These are phyloP conservation scores for Acleris emargana DNA, from an alignment of 2,888 invertebrate genomes.

Conservation along the genomic window DNA sequence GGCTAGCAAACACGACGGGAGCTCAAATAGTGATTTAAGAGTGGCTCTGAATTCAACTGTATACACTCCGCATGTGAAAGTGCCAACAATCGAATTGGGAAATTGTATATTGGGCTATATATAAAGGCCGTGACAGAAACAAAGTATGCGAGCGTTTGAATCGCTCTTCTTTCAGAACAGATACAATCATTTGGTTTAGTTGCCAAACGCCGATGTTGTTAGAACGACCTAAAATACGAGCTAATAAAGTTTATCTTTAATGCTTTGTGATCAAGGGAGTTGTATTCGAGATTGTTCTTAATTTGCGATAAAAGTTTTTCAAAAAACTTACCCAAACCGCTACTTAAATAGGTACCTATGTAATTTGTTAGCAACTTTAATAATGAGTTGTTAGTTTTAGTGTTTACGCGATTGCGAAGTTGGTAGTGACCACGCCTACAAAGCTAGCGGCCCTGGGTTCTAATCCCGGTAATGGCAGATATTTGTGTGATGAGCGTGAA, in stretches of 20 bases:
- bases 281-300: not conserved
- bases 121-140: constrained; percentile 60
- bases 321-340: not conserved
- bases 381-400: too few species aligned
- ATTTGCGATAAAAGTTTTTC: constrained; percentile 1
- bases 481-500: too few species aligned
- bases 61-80: constrained; percentile 47
- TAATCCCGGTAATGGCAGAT: too few species aligned
- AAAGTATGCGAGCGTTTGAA: constrained; percentile 45
- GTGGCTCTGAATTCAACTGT: constrained; percentile 34
- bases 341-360: not conserved
- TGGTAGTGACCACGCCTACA: too few species aligned
- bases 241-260: not conserved
- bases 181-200: not conserved
- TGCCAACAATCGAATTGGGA: constrained; percentile 60
- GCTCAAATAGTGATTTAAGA: constrained; percentile 58
- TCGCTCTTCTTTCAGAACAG: not conserved
- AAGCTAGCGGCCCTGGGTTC: too few species aligned
- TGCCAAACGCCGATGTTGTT: not conserved
- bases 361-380: constrained; percentile 7
- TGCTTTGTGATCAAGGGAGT: not conserved
- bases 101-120: constrained; percentile 55
- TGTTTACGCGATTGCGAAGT: too few species aligned
- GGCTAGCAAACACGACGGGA: constrained; percentile 48
- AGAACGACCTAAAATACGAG: not conserved